A percentile compares a stretch with the other conserved stretches of the same genome.
phyloP scores from a whole-genome alignment of 2,113 vertebrate genomes.

The Hydropotes inermis region DNA sequence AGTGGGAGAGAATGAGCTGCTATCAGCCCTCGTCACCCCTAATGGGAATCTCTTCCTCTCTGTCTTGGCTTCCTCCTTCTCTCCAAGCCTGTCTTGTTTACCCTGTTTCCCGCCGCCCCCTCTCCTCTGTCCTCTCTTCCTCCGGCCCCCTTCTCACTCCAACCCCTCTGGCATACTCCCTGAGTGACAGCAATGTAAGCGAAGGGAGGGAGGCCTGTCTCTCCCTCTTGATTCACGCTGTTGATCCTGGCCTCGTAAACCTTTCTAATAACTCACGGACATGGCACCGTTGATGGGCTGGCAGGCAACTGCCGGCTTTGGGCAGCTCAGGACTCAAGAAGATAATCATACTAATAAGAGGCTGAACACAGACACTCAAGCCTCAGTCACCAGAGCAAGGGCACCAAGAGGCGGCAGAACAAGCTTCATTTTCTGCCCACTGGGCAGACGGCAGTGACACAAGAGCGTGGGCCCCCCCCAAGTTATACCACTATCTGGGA shows the following conservation, averaged over 20 bases:
- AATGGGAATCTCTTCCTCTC: not conserved
- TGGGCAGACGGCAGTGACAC: accelerated
- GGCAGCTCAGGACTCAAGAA: slow-evolving; percentile 30
- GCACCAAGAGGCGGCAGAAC: not conserved
- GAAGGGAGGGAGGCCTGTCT: not conserved
- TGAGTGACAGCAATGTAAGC: slow-evolving; percentile 4
- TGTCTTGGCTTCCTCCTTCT: not conserved
- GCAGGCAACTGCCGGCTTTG: slow-evolving; percentile 8
- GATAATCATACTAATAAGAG: slow-evolving; percentile 61
- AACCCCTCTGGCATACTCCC: not conserved
- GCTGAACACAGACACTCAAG: not conserved
- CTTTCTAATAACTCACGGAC: not conserved
- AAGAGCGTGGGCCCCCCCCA: not conserved
- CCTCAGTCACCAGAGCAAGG: not conserved
- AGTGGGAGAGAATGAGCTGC: not conserved
- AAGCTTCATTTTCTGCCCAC: not conserved
- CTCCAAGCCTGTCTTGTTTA: not conserved
- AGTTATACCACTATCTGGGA: not conserved
- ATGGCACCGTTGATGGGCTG: not conserved
- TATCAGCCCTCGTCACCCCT: not conserved
- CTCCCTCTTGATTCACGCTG: slow-evolving; percentile 8
- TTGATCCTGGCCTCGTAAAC: slow-evolving; percentile 27
- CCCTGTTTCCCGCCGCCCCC: not conserved
- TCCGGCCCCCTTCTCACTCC: not conserved
- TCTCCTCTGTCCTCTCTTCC: not conserved